These are phyloP conservation scores for Zelostemma sp. DNA, from an alignment of 1,140 invertebrate genomes.

Conservation along the genomic window DNA sequence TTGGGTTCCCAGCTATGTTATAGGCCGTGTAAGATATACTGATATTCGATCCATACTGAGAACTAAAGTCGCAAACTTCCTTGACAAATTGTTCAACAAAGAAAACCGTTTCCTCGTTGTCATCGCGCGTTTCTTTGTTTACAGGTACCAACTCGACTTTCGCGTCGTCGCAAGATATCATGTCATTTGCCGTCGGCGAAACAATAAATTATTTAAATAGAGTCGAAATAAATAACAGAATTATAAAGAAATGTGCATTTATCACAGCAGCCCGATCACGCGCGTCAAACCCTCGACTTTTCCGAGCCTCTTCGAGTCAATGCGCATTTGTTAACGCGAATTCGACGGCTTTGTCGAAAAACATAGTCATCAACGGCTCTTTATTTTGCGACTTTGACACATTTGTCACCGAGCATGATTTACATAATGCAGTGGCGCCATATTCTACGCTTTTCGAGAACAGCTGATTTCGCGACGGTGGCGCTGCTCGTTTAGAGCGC, in stretches of 20 bases:
- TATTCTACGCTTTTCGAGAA: no score
- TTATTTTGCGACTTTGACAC: no score
- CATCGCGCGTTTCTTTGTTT: conserved; percentile 47
- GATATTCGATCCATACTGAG: conserved; percentile 88
- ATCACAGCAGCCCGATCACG: not conserved
- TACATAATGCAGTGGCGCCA: no score
- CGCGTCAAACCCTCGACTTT: not conserved
- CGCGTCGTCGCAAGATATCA: conserved; percentile 56
- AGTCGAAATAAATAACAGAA: conserved; percentile 1
- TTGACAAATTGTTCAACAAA: conserved; percentile 78
- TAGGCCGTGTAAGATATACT: conserved; percentile 90
- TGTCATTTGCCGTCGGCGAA: conserved; percentile 39
- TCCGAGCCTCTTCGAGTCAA: not conserved
- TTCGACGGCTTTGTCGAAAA: no score
- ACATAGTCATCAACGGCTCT: no score
- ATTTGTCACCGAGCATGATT: no score
- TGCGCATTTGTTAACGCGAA: no score
- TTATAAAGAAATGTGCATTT: not conserved
- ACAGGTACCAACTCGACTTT: conserved; percentile 54
- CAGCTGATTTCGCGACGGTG: no score
- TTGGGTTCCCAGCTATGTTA: conserved; percentile 86
- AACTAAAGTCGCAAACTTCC: conserved; percentile 85
- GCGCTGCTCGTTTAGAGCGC: no score
- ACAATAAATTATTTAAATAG: conserved; percentile 1
- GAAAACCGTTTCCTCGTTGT: conserved; percentile 51